Base-by-base conservation (phyloP, 2,888 invertebrate genomes). In the Sarcophaga variegata region DNA sequence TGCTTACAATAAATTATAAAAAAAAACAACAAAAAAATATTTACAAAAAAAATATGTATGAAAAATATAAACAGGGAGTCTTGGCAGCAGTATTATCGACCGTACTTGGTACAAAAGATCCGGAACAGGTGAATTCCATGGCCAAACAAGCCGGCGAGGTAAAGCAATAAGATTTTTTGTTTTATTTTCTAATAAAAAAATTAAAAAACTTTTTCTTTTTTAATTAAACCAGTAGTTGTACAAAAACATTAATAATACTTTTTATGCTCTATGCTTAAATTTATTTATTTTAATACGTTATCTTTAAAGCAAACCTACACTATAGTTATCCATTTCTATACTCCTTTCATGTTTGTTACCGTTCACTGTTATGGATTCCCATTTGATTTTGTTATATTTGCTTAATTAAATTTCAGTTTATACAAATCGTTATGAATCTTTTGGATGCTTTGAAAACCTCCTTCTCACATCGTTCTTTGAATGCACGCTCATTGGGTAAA, bases 81-180 rank as follows among this genome's bases (percentile, higher is more conserved):
- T 96, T 98, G 96, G 97, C 97, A 94, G 97, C 97, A 94, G 96
- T 98, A 94, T 96, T 98, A 95, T 96, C 97, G 94, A 96, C 97
- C 94, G 95, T 98, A 95, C 96, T 98, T 95, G 97, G 97, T 95
- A 96, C 96, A 94, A 96, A 96, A 95, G 97, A 98, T 95, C 97
- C 97, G 93, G 96, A 97, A 94, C 97, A 97, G 95, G 97, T 97
- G 94, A 96, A 97, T 95, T 96, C 96, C 95, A 97, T 98, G 97
- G 98, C 97, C 95, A 97, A 97, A 95, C 97, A 98, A 94, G 97
- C 98, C 94, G 97, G 97, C 94, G 97, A 98, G 97, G 98, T 98
- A 96, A 95, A 97, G 90, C 90, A 89, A 89, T 83, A 85, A 27
- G 54, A 84, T 71, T 80, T 25, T n/a, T 37, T 54, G 70, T 37